Conservation (phyloP, 2,113 vertebrate species). For the Paradoxurus hermaphroditus region DNA sequence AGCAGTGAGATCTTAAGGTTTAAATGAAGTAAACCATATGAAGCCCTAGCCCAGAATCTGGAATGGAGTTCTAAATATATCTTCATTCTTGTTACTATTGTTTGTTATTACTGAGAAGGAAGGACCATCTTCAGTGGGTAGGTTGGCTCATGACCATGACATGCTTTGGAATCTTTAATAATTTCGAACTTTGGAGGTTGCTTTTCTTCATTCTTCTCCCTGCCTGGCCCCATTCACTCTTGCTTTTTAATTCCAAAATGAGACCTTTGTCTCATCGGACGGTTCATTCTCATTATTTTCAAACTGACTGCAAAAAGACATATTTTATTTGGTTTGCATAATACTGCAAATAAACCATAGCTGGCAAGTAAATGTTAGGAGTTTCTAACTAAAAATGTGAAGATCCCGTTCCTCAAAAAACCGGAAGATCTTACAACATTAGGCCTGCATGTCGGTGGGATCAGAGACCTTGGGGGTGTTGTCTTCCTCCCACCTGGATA, state of each 20-base stretch:
- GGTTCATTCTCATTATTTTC: background rate
- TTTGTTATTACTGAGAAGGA: background rate
- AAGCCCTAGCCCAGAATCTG: background rate
- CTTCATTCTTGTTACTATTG: background rate
- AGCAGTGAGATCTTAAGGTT: background rate
- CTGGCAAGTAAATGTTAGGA: background rate
- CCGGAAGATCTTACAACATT: background rate
- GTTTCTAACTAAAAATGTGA: background rate
- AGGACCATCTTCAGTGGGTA: background rate
- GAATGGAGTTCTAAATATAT: background rate
- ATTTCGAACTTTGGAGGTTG: background rate
- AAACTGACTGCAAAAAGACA: background rate
- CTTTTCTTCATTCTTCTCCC: background rate
- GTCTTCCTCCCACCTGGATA: rapidly evolving
- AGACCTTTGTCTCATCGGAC: background rate
- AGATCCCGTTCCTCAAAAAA: background rate
- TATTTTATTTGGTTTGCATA: background rate
- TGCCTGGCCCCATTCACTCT: background rate
- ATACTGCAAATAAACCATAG: background rate
- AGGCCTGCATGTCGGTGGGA: background rate
- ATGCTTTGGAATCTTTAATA: background rate
- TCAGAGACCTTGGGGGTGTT: background rate
- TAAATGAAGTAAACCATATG: background rate
- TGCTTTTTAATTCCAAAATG: background rate
- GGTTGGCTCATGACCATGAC: background rate